phyloP scores from a whole-genome alignment of 2,113 vertebrate species.

The Psittacara wagleri region DNA sequence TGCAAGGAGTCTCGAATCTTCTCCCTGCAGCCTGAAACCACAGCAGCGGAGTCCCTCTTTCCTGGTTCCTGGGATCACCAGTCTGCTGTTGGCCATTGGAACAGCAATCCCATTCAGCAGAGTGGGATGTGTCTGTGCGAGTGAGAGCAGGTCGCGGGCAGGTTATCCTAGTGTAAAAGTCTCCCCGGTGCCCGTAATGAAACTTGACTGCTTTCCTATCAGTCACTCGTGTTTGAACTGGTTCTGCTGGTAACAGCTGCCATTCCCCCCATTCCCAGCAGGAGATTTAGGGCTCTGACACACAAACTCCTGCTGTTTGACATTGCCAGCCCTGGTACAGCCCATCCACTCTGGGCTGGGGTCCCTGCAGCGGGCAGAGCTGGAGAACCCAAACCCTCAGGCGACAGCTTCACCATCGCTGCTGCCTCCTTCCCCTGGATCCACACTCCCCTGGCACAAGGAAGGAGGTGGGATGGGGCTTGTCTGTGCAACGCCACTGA shows the following conservation, averaged over 20 bases:
- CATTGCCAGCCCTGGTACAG: accelerated
- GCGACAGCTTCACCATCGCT: accelerated
- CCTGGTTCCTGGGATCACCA: neutral
- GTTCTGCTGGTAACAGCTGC: conserved; percentile 1
- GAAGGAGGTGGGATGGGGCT: neutral
- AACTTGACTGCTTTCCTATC: neutral
- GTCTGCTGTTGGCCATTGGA: accelerated
- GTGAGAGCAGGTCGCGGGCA: neutral
- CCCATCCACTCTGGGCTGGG: neutral
- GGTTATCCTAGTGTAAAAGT: neutral
- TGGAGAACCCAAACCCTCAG: neutral
- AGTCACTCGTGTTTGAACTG: conserved; percentile 8
- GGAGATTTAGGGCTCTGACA: neutral
- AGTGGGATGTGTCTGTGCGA: neutral
- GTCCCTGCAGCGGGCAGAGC: neutral
- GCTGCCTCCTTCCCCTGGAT: neutral
- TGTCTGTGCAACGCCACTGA: accelerated
- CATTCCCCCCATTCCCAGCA: accelerated
- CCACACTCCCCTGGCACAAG: accelerated
- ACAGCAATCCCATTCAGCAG: accelerated
- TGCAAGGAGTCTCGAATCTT: neutral
- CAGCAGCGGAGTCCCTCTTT: accelerated
- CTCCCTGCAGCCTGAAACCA: neutral
- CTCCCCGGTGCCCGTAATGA: neutral
- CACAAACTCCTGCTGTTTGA: accelerated